Base-by-base conservation (phyloP, 1,140 invertebrate genomes). In the Drosophila hydei region DNA sequence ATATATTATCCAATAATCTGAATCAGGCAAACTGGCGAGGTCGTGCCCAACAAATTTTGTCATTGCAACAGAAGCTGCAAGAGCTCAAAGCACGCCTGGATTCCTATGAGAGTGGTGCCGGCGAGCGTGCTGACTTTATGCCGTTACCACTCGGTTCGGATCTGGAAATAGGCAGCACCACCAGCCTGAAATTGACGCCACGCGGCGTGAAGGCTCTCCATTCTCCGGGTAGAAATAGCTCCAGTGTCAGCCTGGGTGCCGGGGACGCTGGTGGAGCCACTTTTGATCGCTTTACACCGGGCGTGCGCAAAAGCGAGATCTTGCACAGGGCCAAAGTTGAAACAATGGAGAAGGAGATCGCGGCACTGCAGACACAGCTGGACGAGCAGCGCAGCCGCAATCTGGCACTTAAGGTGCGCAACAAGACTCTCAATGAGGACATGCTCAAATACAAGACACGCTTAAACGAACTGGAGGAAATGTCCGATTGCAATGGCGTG, bases 31-130 rank as follows among this genome's bases (percentile, higher is more conserved):
- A 92, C 3, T 96, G 95, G 95, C 94, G 95, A 70, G 95, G 95
- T 7, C 92, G 95, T 72, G 94, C 95, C 1, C 94, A 96, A 72
- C 94, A 95, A 80, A 95, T 96, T 61, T 79, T 93, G 12, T 91
- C 94, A 25, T 85, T 96, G 21, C 94, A 95, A 76, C 93, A 94
- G 62, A 95, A 94, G 92, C 91, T 95, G 42, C 85, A 81, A 12
- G 94, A 96, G 64, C 74, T 95, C 0, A 94, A 94, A 72, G 92
- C 93, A 19, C 95, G 94, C 79, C 72, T 95, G 12, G 93, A 92
- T 51, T 27, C 6, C 90, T 91, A 68, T 73, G 92, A 76, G 59
- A 70, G 67, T 11, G 55, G 77, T 0, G 7, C 12, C 12, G 11
- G 25, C n/a, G 83, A 88, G n/a, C 78, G 79, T 0, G 50, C 12